Conservation (phyloP, 2,113 vertebrate species). For the Sphaerodactylus townsendi region DNA sequence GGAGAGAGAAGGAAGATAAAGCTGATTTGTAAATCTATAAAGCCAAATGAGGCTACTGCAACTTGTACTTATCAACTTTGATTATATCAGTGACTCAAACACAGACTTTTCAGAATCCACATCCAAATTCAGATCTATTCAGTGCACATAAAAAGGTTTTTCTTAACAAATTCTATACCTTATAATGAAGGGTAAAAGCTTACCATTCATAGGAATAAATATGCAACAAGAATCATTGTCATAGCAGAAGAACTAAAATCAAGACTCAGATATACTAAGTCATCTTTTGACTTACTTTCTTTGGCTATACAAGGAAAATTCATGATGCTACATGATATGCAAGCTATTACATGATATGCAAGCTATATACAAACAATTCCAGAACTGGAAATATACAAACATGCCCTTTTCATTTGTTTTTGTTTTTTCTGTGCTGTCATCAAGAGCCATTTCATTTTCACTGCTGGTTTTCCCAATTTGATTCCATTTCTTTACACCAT, state of each 20-base stretch:
- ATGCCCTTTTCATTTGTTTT: too few relatives aligned
- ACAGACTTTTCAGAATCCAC: accelerated
- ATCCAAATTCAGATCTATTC: background rate
- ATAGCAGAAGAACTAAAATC: background rate
- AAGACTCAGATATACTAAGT: background rate
- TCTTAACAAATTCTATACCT: background rate
- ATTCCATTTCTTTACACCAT: too few relatives aligned
- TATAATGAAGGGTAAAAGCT: accelerated
- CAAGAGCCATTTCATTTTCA: too few relatives aligned
- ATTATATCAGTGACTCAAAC: background rate
- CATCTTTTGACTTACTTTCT: too few relatives aligned
- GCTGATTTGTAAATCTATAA: background rate
- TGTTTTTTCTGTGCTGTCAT: too few relatives aligned
- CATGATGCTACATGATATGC: too few relatives aligned
- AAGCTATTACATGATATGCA: too few relatives aligned
- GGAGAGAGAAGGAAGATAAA: too few relatives aligned
- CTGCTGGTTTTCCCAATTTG: too few relatives aligned
- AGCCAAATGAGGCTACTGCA: accelerated
- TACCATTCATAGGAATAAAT: background rate
- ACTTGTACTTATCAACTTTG: background rate
- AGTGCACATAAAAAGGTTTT: background rate
- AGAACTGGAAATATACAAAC: too few relatives aligned
- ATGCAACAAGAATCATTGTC: background rate
- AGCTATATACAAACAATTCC: too few relatives aligned
- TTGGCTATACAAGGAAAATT: too few relatives aligned